A percentile compares a stretch with the other conserved stretches of the same genome.
Conservation (phyloP, 1,140 invertebrate genomes). For the Ruditapes philippinarum region DNA sequence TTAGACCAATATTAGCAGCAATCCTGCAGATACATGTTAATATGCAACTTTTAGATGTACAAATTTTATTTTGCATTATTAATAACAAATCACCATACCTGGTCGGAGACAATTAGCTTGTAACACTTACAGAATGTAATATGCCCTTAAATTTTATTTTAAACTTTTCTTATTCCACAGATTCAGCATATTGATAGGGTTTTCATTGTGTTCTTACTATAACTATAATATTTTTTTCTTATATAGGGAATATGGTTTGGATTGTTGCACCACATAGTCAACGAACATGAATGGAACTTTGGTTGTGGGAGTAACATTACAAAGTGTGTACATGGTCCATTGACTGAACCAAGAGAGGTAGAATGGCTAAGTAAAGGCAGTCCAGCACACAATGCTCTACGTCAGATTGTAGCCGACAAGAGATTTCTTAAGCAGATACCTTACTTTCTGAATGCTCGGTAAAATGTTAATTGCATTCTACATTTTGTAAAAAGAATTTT, state of each 20-base stretch:
- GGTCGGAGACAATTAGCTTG: no score
- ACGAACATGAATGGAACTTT: conserved; percentile 16
- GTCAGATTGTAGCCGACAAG: not conserved
- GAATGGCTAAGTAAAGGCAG: conserved; percentile 12
- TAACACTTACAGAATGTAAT: no score
- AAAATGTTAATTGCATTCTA: not conserved
- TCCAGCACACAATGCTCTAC: not conserved
- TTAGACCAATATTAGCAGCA: no score
- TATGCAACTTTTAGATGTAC: no score
- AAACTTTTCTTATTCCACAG: no score
- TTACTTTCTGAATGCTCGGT: conserved; percentile 22
- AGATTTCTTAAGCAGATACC: not conserved
- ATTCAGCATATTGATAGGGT: no score
- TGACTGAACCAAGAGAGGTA: not conserved
- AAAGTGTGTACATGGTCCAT: not conserved
- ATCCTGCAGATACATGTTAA: no score
- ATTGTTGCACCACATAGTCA: not conserved
- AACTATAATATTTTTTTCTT: no score
- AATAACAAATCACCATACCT: no score
- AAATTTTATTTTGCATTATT: no score
- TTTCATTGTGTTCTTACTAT: no score
- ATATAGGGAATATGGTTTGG: conserved; percentile 17
- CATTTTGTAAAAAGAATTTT: not conserved
- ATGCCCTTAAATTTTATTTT: no score
- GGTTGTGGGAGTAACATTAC: not conserved